phyloP scores from a whole-genome alignment of 2,888 invertebrate species.

The Dermolepida albohirtum region DNA sequence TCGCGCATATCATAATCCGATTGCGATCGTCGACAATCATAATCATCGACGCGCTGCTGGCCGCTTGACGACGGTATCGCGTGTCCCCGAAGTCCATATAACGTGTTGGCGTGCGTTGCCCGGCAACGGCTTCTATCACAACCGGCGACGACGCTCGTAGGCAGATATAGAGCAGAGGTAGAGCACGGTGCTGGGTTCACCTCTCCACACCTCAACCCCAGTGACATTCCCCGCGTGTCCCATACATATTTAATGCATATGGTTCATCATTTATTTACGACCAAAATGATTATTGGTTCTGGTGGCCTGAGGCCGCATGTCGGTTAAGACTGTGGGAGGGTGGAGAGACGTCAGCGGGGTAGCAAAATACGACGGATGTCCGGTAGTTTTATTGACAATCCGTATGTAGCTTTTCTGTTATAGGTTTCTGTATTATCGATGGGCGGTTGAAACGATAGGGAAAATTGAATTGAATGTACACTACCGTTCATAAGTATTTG shows the following conservation, averaged over 20 bases:
- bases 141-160: conserved; percentile 48
- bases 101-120: conserved; percentile 52
- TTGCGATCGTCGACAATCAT: conserved; percentile 20
- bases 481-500: no score
- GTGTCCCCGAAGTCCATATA: conserved; percentile 52
- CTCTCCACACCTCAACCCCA: conserved; percentile 48
- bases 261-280: conserved; percentile 63
- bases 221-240: conserved; percentile 51
- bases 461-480: neutral
- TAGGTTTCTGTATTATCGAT: conserved; percentile 8
- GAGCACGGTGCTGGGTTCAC: conserved; percentile 32
- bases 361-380: conserved; percentile 13
- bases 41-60: conserved; percentile 40
- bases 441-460: no score
- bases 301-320: conserved; percentile 23
- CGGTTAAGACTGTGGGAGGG: conserved; percentile 23
- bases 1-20: conserved; percentile 3
- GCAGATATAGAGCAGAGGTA: conserved; percentile 28
- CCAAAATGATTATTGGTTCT: conserved; percentile 62
- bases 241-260: conserved; percentile 62
- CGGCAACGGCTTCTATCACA: conserved; percentile 62
- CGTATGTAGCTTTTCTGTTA: conserved; percentile 1
- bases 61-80: conserved; percentile 64
- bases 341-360: conserved; percentile 2
- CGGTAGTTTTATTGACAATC: conserved; percentile 13